Base-by-base conservation (phyloP, 2,113 vertebrate species). In the Odobenus rosmarus region DNA sequence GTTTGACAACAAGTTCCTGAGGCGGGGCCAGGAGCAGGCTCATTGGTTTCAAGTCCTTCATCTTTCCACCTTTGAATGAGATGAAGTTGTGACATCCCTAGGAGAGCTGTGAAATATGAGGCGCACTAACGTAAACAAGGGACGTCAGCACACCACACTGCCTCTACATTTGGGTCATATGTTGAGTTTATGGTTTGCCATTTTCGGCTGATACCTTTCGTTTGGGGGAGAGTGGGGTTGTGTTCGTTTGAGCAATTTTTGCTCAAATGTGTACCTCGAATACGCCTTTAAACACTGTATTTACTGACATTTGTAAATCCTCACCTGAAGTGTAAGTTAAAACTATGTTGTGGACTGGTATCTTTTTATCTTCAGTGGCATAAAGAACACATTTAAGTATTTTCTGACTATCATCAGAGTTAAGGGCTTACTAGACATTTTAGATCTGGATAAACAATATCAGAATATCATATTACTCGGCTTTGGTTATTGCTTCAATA, bases 391-490 rank as follows among this genome's bases (percentile, higher is more conserved):
- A 42, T 49, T 88, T 74, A 94, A 86, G 16, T 84, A 51, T 77
- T 91, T 83, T 71, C 42, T 51, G 4, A 46, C 33, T 96, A 59
- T 85, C 74, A 49, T 81, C 57, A 76, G 53, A 46, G 18, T 87
- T 82, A 62, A 33, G 53, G 49, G 3, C 31, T 57, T 82, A 67
- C 49, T 76, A 62, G 49, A 93, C 18, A 39, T 90, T 74, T 80
- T 95, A 21, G 13, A 74, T 71, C 31, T 67, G 16, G 93, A 88
- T 64, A 71, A 88, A 76, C 61, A 90, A 72, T 74, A 93, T n/a
- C 33, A 67, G 77, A 64, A 76, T 80, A 12, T 19, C 51, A n/a
- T 18, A 46, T 21, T 83, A n/a, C 64, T 80, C 55, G 81, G 51
- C n/a, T 82, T 55, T 79, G 71, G 77, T 82, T 84, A 51, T 81